Conservation (phyloP, 2,797 vertebrate species). For the Glyptemys insculpta region DNA sequence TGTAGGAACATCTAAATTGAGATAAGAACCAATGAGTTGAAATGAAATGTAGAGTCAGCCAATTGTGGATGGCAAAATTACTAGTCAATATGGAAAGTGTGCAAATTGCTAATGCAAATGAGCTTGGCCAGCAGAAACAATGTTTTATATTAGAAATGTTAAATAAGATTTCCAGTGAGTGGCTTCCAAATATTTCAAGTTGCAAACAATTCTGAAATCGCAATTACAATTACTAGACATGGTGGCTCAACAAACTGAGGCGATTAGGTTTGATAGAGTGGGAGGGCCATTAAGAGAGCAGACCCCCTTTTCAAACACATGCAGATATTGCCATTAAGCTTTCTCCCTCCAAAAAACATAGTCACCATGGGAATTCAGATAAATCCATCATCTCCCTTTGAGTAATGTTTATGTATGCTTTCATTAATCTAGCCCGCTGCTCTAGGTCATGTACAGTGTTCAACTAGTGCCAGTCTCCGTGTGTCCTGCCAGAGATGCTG, state of each 20-base stretch:
- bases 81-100: conserved; percentile 59
- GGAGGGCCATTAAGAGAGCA: not conserved
- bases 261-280: conserved; percentile 49
- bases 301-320: conserved; percentile 10
- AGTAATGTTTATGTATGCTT: conserved; percentile 50
- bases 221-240: conserved; percentile 58
- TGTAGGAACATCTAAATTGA: conserved; percentile 21
- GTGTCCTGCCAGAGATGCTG: not conserved
- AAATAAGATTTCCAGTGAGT: conserved; percentile 63
- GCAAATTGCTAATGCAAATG: conserved; percentile 53
- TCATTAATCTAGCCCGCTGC: conserved; percentile 50
- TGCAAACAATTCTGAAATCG: conserved; percentile 61
- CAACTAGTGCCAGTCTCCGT: not conserved
- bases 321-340: conserved; percentile 58
- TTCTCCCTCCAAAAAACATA: conserved; percentile 35
- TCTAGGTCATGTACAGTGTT: not conserved
- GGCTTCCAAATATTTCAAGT: conserved; percentile 63
- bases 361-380: not conserved
- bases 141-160: conserved; percentile 58
- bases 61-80: conserved; percentile 31
- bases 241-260: conserved; percentile 65
- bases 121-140: conserved; percentile 56
- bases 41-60: conserved; percentile 41
- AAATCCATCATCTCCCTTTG: conserved; percentile 56
- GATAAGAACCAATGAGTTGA: conserved; percentile 7